These are phyloP conservation scores for Fragum whitleyi DNA, from an alignment of 2,888 invertebrate genomes.

Conservation along the genomic window DNA sequence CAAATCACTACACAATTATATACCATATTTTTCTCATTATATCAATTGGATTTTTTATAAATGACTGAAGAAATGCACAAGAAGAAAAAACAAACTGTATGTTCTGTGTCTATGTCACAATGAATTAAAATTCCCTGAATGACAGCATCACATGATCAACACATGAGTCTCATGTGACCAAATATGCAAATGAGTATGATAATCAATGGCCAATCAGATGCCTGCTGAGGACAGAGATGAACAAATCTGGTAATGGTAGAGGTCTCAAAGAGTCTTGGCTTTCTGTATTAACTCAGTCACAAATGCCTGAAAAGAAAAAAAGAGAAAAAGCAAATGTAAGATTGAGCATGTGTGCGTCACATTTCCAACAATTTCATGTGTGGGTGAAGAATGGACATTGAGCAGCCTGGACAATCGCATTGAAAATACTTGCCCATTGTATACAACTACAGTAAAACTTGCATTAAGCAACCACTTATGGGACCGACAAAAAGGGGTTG, in stretches of 20 bases:
- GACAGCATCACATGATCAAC: conserved; percentile 55
- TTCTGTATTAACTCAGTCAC: conserved; percentile 73
- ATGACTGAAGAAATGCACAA: neutral
- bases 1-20: too few species aligned
- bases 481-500: too few species aligned
- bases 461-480: too few species aligned
- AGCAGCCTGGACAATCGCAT: too few species aligned
- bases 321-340: conserved; percentile 23
- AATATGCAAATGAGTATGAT: conserved; percentile 64
- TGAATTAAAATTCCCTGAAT: conserved; percentile 57
- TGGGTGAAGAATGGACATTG: too few species aligned
- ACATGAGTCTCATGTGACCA: conserved; percentile 41
- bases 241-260: conserved; percentile 17
- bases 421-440: too few species aligned
- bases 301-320: conserved; percentile 73
- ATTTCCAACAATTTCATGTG: too few species aligned
- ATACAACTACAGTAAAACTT: too few species aligned
- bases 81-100: neutral
- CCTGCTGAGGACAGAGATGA: conserved; percentile 36
- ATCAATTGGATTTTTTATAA: neutral
- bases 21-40: neutral
- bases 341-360: too few species aligned
- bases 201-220: conserved; percentile 54
- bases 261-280: conserved; percentile 75
- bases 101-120: neutral